Base-by-base conservation (phyloP, 2,797 vertebrate genomes). In the Lutjanus campechanus region DNA sequence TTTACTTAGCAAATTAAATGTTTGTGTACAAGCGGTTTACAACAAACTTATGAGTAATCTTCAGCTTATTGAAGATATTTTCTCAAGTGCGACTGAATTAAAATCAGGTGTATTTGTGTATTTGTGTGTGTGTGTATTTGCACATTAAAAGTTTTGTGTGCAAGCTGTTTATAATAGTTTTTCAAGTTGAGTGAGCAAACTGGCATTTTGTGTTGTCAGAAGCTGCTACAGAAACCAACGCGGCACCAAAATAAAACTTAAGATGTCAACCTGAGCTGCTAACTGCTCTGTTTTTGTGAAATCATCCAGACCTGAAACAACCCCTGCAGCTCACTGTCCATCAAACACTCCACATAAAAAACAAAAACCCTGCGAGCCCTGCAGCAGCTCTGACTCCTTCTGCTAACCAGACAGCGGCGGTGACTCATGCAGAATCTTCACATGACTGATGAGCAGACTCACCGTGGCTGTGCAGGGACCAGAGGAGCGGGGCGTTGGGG, bases 391-490 rank as follows among this genome's bases (percentile, higher is more conserved):
- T 0, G 65, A 79, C 66, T 63, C 10, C 17, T 16, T 43, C 44
- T 11, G 79, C 51, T 66, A 65, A 78, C 55, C 66, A 60, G 72
- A 69, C 77, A 11, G 67, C 7, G 2, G 51, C 10, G 0, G 43
- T 20, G 70, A 80, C 11, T 76, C 66, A 29, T 22, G 29, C 54
- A 3, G 9, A 43, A 60, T 54, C 70, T 46, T 47, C 44, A 20
- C 72, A 11, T 55, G 69, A 61, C 46, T 12, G 60, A 16, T 36
- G 55, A 63, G 58, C 16, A 17, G 69, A 82, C 91, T 93, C 86
- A 94, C 93, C 93, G 75, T 93, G 94, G 64, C 93, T 94, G 91
- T 96, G 96, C 78, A 97, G 94, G 54, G 94, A 94, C 97, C 97
- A 98, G 0, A 90, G 92, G 72, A 97, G 95, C 66, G 97, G 96